Evolutionary conservation across 2,113 vertebrate species (phyloP).

Genomic region (Hiodon alosoides): DNA sequence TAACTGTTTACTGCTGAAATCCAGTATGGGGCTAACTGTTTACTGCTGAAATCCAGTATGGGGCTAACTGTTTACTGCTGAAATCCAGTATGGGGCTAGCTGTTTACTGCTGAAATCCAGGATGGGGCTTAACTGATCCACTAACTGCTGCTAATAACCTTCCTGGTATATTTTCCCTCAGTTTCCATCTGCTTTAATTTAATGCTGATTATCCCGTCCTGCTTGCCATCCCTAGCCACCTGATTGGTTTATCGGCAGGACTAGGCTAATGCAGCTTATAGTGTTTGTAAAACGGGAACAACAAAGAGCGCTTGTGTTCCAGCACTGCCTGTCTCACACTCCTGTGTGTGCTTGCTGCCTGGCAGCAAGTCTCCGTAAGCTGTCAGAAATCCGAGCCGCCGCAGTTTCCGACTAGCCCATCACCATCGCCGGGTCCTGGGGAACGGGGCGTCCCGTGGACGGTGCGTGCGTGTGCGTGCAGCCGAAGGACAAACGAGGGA

Average conservation of each 20-base stretch:
- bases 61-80: too few relatives aligned
- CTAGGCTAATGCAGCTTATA: slow-evolving; percentile 40
- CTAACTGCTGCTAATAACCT: slow-evolving; percentile 10
- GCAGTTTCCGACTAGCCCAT: background rate
- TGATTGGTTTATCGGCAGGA: slow-evolving; percentile 36
- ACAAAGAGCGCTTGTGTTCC: slow-evolving; percentile 34
- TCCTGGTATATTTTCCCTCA: slow-evolving; percentile 19
- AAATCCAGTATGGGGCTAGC: too few relatives aligned
- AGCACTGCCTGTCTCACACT: slow-evolving; percentile 11
- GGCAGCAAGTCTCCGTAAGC: background rate
- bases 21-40: too few relatives aligned
- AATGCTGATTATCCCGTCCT: slow-evolving; percentile 42
- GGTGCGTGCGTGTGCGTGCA: slow-evolving; percentile 5
- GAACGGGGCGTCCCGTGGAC: slow-evolving; percentile 31
- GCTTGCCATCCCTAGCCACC: slow-evolving; percentile 21
- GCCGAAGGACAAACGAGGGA: slow-evolving; percentile 38
- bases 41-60: too few relatives aligned
- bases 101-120: too few relatives aligned
- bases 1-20: too few relatives aligned
- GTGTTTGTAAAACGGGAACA: slow-evolving; percentile 42
- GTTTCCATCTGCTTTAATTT: slow-evolving; percentile 40
- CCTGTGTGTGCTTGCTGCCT: slow-evolving; percentile 6
- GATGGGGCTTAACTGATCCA: background rate
- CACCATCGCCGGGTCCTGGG: slow-evolving; percentile 11
- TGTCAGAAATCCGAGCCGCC: slow-evolving; percentile 8